Percentiles rank a stretch among this genome's conserved stretches.
These are phyloP conservation scores for Disparrhopalites patrizii DNA, from an alignment of 2,888 invertebrate genomes.

Conservation along the genomic window DNA sequence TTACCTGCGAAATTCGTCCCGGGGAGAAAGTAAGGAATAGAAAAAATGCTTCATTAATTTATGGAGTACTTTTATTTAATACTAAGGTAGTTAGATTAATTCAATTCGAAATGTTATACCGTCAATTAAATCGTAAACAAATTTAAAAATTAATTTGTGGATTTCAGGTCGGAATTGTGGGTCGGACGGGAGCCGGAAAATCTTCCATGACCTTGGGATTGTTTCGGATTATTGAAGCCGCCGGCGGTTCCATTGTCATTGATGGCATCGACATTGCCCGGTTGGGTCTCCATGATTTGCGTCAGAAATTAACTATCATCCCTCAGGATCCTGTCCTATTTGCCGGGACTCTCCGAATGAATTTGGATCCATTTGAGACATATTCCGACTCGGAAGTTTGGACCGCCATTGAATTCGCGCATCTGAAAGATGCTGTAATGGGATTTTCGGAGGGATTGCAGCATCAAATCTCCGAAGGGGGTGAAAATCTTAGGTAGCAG, in stretches of 20 bases:
- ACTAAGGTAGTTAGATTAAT: constrained; percentile 73
- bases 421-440: constrained; percentile 52
- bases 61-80: too few relatives aligned
- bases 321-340: constrained; percentile 62
- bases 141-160: too few relatives aligned
- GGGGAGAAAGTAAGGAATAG: constrained; percentile 52
- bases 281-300: constrained; percentile 78
- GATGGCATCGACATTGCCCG: constrained; percentile 76
- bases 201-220: constrained; percentile 81
- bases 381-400: constrained; percentile 57
- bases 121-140: too few relatives aligned
- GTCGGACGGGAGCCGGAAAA: constrained; percentile 76
- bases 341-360: constrained; percentile 58
- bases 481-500: constrained; percentile 50
- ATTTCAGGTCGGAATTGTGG: constrained; percentile 57
- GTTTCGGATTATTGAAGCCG: constrained; percentile 84
- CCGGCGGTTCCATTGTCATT: constrained; percentile 74
- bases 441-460: constrained; percentile 48
- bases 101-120: constrained; percentile 51
- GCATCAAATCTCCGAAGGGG: constrained; percentile 52
- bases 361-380: constrained; percentile 58
- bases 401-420: constrained; percentile 56
- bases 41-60: too few relatives aligned
- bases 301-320: constrained; percentile 77
- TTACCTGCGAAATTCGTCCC: constrained; percentile 51